Percentiles rank a stretch among this genome's conserved stretches.
These are phyloP conservation scores for Mythimna ferrago DNA, from an alignment of 2,888 invertebrate species.

Conservation along the genomic window DNA sequence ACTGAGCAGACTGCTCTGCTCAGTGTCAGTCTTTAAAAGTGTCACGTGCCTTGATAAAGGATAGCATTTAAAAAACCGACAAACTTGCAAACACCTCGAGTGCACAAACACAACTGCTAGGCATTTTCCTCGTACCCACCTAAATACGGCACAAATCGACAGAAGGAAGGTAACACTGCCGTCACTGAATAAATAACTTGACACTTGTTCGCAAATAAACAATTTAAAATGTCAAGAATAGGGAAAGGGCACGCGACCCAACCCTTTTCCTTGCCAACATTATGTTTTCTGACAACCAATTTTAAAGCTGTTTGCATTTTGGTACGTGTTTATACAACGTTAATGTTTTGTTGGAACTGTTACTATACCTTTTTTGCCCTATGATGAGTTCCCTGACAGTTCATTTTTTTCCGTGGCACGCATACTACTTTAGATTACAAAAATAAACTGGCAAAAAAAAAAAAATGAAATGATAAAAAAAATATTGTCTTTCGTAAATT, in stretches of 20 bases:
- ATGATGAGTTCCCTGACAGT: too few relatives aligned
- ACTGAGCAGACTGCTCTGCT: too few relatives aligned
- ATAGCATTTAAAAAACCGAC: background rate
- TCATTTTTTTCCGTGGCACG: too few relatives aligned
- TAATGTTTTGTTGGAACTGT: slow-evolving; percentile 57
- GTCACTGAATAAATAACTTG: slow-evolving; percentile 88
- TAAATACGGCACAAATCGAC: slow-evolving; percentile 28
- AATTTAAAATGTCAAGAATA: slow-evolving; percentile 90
- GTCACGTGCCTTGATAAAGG: background rate
- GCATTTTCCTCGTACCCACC: background rate
- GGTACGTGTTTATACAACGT: slow-evolving; percentile 67
- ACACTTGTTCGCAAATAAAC: slow-evolving; percentile 90
- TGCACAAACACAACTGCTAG: background rate
- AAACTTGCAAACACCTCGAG: background rate
- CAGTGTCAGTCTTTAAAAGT: background rate
- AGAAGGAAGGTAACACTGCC: slow-evolving; percentile 55
- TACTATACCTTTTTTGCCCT: too few relatives aligned
- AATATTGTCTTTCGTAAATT: too few relatives aligned
- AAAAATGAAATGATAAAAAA: too few relatives aligned
- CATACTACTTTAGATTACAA: too few relatives aligned
- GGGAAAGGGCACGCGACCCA: slow-evolving; percentile 83
- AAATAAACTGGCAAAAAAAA: too few relatives aligned
- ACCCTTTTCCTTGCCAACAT: slow-evolving; percentile 86
- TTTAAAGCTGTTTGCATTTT: slow-evolving; percentile 80
- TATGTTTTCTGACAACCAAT: slow-evolving; percentile 88